Conservation (phyloP, 2,797 vertebrate species). For the Hoplostethus atlanticus region DNA sequence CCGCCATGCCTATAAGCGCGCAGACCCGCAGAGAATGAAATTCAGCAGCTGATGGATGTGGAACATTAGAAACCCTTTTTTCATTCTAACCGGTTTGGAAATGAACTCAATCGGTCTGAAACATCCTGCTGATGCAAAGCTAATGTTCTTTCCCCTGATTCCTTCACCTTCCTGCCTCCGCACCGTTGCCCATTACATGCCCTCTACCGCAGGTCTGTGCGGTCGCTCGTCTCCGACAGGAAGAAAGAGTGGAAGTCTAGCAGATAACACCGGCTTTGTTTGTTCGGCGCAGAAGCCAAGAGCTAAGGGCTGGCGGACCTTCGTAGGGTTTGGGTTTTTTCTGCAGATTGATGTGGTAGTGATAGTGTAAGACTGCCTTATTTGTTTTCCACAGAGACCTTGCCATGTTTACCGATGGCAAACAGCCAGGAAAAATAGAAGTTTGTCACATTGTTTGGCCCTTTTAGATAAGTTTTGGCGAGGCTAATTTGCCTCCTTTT, state of each 20-base stretch:
- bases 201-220: not conserved
- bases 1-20: too few relatives aligned
- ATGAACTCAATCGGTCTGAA: not conserved
- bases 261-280: conserved; percentile 44
- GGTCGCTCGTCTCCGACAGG: conserved; percentile 27
- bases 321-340: conserved; percentile 13
- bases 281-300: conserved; percentile 29
- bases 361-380: not conserved
- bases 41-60: not conserved
- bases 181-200: not conserved
- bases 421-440: not conserved
- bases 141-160: not conserved
- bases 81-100: not conserved
- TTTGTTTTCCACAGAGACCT: not conserved
- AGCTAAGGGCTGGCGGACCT: conserved; percentile 22
- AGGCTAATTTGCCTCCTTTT: not conserved
- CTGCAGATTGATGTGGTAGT: not conserved
- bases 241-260: conserved; percentile 16
- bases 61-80: not conserved
- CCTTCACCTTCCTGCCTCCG: conserved; percentile 8
- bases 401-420: not conserved
- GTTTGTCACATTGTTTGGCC: not conserved
- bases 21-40: too few relatives aligned
- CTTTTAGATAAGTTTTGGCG: not conserved
- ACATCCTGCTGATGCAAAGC: not conserved